A percentile compares a stretch with the other conserved stretches of the same genome.
phyloP scores from a whole-genome alignment of 2,113 vertebrate genomes.

The Rattus norvegicus region GRCr8 NC_086031.1:46425001-46425500 shows the following conservation, averaged over 20 bases:
- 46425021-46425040: slow-evolving; percentile 93
- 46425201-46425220: slow-evolving; percentile 91
- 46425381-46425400: background rate
- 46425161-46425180: slow-evolving; percentile 94
- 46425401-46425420: background rate
- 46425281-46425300: slow-evolving; percentile 65
- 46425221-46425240: slow-evolving; percentile 92
- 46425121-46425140: slow-evolving; percentile 96
- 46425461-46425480: background rate
- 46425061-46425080: slow-evolving; percentile 91
- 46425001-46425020: slow-evolving; percentile 94
- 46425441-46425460: background rate
- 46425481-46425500: slow-evolving; percentile 22
- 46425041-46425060: slow-evolving; percentile 81
- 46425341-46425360: background rate
- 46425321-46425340: background rate
- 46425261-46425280: slow-evolving; percentile 94
- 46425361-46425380: background rate
- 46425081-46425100: slow-evolving; percentile 93
- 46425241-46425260: slow-evolving; percentile 97
- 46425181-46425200: slow-evolving; percentile 96
- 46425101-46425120: slow-evolving; percentile 91
- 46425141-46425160: slow-evolving; percentile 93
- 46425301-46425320: slow-evolving; percentile 27
- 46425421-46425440: background rate